Percentiles rank a stretch among this genome's conserved stretches.
phyloP scores from a whole-genome alignment of 2,113 vertebrate genomes.

The Oceanites oceanicus region DNA sequence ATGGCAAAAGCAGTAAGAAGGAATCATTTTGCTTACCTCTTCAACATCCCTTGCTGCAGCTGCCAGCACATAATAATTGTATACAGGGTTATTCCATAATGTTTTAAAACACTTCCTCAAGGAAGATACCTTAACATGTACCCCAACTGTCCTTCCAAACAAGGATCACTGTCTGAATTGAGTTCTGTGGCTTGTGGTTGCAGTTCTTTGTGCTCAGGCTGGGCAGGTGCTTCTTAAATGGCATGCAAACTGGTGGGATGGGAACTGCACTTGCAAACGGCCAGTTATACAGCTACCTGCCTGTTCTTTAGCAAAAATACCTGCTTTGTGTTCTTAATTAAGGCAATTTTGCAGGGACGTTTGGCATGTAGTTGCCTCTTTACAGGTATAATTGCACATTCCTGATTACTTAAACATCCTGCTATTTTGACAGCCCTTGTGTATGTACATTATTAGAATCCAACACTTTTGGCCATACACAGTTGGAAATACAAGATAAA shows the following conservation, averaged over 20 bases:
- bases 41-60: neutral
- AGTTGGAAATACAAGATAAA: neutral
- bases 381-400: neutral
- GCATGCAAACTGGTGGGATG: too few relatives aligned
- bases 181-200: neutral
- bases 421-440: neutral
- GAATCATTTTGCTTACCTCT: neutral
- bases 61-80: neutral
- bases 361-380: neutral
- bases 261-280: neutral
- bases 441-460: neutral
- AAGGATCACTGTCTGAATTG: neutral
- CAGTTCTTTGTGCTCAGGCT: neutral
- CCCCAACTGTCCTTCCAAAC: rapidly evolving
- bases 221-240: neutral
- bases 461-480: neutral
- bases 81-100: neutral
- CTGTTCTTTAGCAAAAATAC: neutral
- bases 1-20: neutral
- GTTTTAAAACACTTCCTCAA: neutral
- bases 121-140: neutral
- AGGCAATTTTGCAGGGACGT: neutral
- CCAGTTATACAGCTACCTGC: neutral
- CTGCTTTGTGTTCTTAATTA: neutral
- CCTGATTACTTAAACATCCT: neutral